Percentiles rank a stretch among this genome's conserved stretches.
phyloP scores from a whole-genome alignment of 1,140 invertebrate genomes.

The Steinernema khuongi region DNA sequence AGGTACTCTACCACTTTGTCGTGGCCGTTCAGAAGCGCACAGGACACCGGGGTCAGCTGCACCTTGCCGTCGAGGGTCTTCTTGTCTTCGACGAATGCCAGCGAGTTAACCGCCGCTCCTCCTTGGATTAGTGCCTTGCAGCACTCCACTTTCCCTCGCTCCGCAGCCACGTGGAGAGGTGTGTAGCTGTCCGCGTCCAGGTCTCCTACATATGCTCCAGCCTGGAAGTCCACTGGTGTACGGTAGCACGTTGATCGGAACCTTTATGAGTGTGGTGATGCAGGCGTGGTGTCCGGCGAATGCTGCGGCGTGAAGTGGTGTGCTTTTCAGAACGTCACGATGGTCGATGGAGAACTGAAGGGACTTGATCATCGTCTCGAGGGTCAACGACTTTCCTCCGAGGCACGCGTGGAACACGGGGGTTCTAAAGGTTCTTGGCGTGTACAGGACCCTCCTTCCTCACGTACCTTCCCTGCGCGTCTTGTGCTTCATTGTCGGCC shows the following conservation, averaged over 20 bases:
- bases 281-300: background rate
- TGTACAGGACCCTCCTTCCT: background rate
- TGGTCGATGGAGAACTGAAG: background rate
- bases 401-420: background rate
- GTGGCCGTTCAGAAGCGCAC: background rate
- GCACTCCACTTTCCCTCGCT: background rate
- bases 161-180: background rate
- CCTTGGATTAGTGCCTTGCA: background rate
- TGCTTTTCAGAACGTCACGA: background rate
- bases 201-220: background rate
- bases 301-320: background rate
- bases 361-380: conserved; percentile 2
- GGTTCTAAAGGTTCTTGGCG: background rate
- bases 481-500: background rate
- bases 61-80: too few species aligned
- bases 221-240: background rate
- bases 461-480: background rate
- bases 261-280: background rate
- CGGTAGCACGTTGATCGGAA: background rate
- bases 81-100: background rate
- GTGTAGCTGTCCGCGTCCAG: background rate
- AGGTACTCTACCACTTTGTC: conserved; percentile 10
- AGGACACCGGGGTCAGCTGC: background rate
- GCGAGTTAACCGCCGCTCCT: background rate
- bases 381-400: background rate